Evolutionary conservation across 2,113 vertebrate species (phyloP).

Genomic region (Nestor notabilis): DNA sequence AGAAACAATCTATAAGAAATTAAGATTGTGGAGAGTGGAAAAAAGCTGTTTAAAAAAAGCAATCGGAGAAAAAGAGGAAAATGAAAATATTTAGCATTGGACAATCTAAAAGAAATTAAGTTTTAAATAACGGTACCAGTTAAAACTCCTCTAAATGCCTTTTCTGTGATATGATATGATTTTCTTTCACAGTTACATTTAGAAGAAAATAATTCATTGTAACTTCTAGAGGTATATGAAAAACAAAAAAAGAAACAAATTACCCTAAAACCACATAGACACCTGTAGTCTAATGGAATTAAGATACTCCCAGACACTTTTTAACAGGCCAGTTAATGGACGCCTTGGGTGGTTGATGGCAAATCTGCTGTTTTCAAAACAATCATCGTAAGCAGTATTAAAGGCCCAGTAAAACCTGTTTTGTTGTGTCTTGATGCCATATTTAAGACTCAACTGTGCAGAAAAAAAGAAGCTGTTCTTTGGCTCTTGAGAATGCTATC

Average conservation of each 20-base stretch:
- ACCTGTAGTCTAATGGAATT: neutral
- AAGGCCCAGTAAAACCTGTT: neutral
- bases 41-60: neutral
- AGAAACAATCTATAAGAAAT: neutral
- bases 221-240: neutral
- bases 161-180: neutral
- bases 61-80: neutral
- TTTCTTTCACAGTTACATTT: neutral
- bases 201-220: neutral
- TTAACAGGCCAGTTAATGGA: slow-evolving; percentile 1
- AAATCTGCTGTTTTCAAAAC: slow-evolving; percentile 19
- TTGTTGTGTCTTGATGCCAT: neutral
- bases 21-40: neutral
- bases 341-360: neutral
- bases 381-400: neutral
- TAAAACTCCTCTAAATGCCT: neutral
- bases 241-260: neutral
- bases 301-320: neutral
- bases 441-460: slow-evolving; percentile 53
- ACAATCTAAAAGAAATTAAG: neutral
- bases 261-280: neutral
- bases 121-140: neutral
- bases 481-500: slow-evolving; percentile 29
- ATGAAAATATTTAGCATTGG: neutral
- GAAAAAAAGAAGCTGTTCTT: slow-evolving; percentile 10